These are phyloP conservation scores for silkworm (Bombyx mori) DNA, from an alignment of 1,140 invertebrate species.

Conservation along the genomic window DNA sequence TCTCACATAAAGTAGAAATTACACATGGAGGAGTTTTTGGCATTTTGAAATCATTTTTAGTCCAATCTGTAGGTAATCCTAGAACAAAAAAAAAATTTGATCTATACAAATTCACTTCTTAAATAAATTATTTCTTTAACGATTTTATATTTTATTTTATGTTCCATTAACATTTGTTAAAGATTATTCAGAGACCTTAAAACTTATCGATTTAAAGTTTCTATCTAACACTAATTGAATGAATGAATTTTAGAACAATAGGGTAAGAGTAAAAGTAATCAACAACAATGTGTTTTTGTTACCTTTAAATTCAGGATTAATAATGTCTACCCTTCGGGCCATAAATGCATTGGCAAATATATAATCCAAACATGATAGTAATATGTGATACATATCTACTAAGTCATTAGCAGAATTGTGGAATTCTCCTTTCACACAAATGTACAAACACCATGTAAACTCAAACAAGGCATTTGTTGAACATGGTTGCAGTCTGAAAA, in stretches of 20 bases:
- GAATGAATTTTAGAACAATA: too few species aligned
- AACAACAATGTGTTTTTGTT: slow-evolving; percentile 18
- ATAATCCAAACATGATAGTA: slow-evolving; percentile 92
- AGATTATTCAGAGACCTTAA: too few species aligned
- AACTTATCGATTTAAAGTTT: too few species aligned
- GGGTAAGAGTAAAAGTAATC: too few species aligned
- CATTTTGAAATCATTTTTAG: slow-evolving; percentile 75
- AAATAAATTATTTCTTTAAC: too few species aligned
- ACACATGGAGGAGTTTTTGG: slow-evolving; percentile 84
- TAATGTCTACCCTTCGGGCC: slow-evolving; percentile 84
- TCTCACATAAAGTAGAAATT: slow-evolving; percentile 86
- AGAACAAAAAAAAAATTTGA: neutral
- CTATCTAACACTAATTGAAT: too few species aligned
- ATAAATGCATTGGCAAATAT: slow-evolving; percentile 90
- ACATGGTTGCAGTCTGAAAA: slow-evolving; percentile 77
- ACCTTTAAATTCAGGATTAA: slow-evolving; percentile 90
- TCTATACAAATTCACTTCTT: too few species aligned
- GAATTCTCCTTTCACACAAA: slow-evolving; percentile 91
- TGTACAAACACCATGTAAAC: slow-evolving; percentile 94
- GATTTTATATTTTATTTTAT: neutral
- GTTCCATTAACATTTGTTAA: too few species aligned
- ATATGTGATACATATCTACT: slow-evolving; percentile 94
- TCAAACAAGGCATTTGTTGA: slow-evolving; percentile 88
- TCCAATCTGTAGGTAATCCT: slow-evolving; percentile 83
- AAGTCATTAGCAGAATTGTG: slow-evolving; percentile 90